phyloP scores from a whole-genome alignment of 30 jellyfish, hydroid and myxozoan genomes.

The Hydra vulgaris region DNA sequence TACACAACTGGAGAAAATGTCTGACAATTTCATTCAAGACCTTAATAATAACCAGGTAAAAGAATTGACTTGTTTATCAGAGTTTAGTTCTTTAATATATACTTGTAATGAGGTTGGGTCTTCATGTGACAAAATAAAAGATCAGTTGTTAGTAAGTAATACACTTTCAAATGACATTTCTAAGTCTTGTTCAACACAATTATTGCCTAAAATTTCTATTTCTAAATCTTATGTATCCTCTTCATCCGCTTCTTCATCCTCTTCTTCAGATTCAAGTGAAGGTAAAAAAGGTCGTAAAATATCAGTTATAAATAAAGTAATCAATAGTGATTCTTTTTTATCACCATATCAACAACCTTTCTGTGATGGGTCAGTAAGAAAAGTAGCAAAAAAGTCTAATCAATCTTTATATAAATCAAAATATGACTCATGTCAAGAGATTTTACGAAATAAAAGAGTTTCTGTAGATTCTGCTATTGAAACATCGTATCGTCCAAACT shows the following conservation, averaged over 20 bases:
- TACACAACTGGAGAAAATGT: too few species aligned
- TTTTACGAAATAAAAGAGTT: not conserved
- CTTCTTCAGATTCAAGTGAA: not conserved
- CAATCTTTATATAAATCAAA: not conserved
- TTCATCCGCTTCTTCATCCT: too few species aligned
- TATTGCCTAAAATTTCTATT: not conserved
- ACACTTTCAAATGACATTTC: not conserved
- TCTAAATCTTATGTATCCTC: not conserved
- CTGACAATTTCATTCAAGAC: too few species aligned
- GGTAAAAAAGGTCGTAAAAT: not conserved
- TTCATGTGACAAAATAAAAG: not conserved
- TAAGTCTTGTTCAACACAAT: too few species aligned
- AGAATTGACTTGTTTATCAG: not conserved
- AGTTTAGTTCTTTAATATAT: not conserved
- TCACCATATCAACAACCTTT: not conserved
- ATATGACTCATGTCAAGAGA: not conserved
- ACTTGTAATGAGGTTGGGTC: not conserved
- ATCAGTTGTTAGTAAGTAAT: not conserved
- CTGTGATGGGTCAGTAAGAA: not conserved
- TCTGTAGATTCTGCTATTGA: constrained; percentile 13
- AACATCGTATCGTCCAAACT: not conserved
- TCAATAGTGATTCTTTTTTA: not conserved
- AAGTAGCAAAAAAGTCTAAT: not conserved
- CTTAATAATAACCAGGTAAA: too few species aligned
- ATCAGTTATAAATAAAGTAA: not conserved